Percentiles rank a stretch among this genome's conserved stretches.
Conservation (phyloP, 2,113 vertebrate genomes). For the Micronycteris hirsuta region DNA sequence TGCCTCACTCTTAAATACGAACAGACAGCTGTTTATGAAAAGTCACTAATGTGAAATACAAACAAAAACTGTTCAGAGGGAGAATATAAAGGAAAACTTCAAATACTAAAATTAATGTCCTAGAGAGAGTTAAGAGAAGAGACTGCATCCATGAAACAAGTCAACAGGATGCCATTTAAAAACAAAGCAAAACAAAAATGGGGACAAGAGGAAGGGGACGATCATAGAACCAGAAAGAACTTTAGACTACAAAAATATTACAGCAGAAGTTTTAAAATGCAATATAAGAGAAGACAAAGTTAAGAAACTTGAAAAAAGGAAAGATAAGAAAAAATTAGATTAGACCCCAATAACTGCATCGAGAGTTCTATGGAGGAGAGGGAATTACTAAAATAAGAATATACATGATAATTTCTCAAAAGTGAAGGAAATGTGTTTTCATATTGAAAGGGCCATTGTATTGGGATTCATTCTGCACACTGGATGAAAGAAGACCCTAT, state of each 20-base stretch:
- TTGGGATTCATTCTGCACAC: not conserved
- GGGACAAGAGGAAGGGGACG: not conserved
- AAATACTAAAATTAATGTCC: not conserved
- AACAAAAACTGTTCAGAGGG: not conserved
- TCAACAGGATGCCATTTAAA: not conserved
- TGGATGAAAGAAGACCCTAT: not conserved
- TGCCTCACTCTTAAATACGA: not conserved
- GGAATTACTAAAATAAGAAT: not conserved
- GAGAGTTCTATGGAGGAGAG: not conserved
- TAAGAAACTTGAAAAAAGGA: not conserved
- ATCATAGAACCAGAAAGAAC: not conserved
- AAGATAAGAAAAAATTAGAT: not conserved
- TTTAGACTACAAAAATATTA: not conserved
- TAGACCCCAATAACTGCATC: not conserved
- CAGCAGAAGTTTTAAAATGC: not conserved
- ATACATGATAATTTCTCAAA: slow-evolving; percentile 17
- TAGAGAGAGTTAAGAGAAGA: not conserved
- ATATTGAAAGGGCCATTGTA: not conserved
- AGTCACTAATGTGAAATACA: not conserved
- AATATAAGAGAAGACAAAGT: not conserved
- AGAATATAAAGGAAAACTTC: not conserved
- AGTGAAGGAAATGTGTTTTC: not conserved
- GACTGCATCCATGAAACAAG: not conserved
- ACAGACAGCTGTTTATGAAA: not conserved
- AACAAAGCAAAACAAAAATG: not conserved